These are phyloP conservation scores for Beroe ovata DNA, from an alignment of 37 sponge, comb jelly and placozoan species.

Conservation along the genomic window DNA sequence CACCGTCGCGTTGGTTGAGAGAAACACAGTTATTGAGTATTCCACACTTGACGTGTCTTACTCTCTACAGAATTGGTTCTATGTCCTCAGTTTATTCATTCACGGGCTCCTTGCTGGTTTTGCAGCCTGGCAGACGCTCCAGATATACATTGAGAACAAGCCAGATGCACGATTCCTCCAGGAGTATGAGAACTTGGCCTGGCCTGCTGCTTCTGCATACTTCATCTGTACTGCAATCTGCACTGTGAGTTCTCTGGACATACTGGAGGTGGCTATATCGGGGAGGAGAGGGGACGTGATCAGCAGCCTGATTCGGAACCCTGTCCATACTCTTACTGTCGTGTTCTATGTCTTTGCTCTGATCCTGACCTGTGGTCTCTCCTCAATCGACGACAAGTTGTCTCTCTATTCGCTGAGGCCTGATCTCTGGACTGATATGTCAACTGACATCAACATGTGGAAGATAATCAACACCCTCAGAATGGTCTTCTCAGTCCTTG, in stretches of 20 bases:
- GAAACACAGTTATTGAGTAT: constrained; percentile 48
- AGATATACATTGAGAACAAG: constrained; percentile 67
- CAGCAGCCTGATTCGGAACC: not conserved
- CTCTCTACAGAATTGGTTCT: constrained; percentile 60
- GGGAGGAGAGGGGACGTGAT: constrained; percentile 3
- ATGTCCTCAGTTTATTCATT: constrained; percentile 41
- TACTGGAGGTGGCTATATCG: constrained; percentile 57
- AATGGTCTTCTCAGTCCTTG: constrained; percentile 44
- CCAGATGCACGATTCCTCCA: constrained; percentile 11
- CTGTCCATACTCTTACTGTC: constrained; percentile 30
- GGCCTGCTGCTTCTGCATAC: constrained; percentile 61
- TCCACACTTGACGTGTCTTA: constrained; percentile 57
- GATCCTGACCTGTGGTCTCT: constrained; percentile 51
- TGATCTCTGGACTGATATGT: not conserved
- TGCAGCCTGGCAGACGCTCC: constrained; percentile 66
- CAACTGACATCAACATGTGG: constrained; percentile 41
- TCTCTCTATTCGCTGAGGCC: constrained; percentile 23
- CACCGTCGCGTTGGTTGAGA: constrained; percentile 1
- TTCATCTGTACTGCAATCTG: constrained; percentile 61
- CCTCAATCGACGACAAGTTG: constrained; percentile 62
- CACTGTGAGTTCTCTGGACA: constrained; percentile 62
- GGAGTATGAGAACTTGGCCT: constrained; percentile 29
- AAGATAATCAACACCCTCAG: constrained; percentile 61
- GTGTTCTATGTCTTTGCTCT: constrained; percentile 50
- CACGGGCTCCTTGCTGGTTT: constrained; percentile 57